Percentiles rank a stretch among this genome's conserved stretches.
These are phyloP conservation scores for Puma concolor DNA, from an alignment of 2,113 vertebrate genomes.

Conservation along the genomic window DNA sequence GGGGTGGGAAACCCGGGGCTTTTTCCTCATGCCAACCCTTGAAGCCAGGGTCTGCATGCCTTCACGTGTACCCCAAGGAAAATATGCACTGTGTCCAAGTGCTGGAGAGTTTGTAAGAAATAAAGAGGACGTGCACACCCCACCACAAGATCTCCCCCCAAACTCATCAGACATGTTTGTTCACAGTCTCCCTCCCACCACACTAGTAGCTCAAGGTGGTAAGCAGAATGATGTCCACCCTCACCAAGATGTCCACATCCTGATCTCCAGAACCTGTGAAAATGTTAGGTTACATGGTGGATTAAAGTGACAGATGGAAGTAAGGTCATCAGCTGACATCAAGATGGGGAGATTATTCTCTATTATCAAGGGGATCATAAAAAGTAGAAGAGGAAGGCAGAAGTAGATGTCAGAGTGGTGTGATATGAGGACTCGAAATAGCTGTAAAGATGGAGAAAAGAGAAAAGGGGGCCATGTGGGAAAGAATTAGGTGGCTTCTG, in stretches of 20 bases:
- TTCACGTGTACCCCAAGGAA: background rate
- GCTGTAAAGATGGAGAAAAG: background rate
- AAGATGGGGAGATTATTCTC: background rate
- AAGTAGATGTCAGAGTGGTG: background rate
- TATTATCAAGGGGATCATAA: background rate
- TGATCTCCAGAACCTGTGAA: background rate
- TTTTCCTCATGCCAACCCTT: background rate
- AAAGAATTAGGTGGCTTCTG: background rate
- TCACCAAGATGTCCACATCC: background rate
- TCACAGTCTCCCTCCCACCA: background rate
- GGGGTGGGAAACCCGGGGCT: background rate
- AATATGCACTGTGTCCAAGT: background rate
- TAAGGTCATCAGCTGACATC: background rate
- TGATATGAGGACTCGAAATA: background rate
- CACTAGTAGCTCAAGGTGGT: background rate
- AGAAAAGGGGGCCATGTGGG: background rate
- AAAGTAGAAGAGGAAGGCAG: background rate
- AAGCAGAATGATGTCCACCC: background rate
- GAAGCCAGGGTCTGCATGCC: background rate
- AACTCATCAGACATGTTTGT: background rate
- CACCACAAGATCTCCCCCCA: background rate
- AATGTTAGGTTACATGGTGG: background rate
- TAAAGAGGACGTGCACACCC: background rate
- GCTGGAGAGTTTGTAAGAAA: background rate
- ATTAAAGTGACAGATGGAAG: background rate